Evolutionary conservation across 1,140 invertebrate species (phyloP), one percentile per base, ranked within the genome.

Genomic region (Paralvinella palmiformis): DNA sequence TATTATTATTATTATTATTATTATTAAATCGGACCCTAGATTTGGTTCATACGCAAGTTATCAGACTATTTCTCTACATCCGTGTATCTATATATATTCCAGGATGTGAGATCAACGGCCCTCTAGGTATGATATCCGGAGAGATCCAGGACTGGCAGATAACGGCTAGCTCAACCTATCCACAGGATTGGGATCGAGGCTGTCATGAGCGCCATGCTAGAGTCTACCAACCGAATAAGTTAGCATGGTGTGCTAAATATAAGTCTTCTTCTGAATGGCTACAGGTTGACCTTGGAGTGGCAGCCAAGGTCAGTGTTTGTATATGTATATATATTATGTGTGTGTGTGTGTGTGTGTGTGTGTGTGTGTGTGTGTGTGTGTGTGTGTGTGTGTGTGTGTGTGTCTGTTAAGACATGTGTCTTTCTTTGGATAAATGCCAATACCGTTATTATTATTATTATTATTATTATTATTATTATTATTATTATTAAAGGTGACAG

Each of bases 131-230:
- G 77, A 85, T 84, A 67, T 81, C 82, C 1, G 84, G 84, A 1
- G 72, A 74, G 4, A 84, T 86, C 48, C 75, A 83, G 70, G 85
- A 86, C 71, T 85, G 85, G 84, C 85, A 86, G 71, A 80, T 86
- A 56, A 81, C 83, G 4, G 83, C 84, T 10, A 84, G 82, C 10
- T 85, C 83, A 20, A 78, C 78, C 2, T 81, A 80, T 63, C 79
- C 80, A 1, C 74, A 77, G 41, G 72, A 79, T 45, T 80, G 80
- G 76, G 83, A 85, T 68, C 72, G 77, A 6, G 75, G 77, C 22
- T 85, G 84, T 70, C 79, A 83, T 61, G 83, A 84, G 66, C 82
- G 83, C 64, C 84, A 80, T 70, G 84, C 83, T 15, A 73, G 85
- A 5, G 75, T 86, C 1, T 84, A 85, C 69, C 78, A 82, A 27